Evolutionary conservation across 2,888 invertebrate species (phyloP).

Genomic region (Xestoiulus laeticollis): DNA sequence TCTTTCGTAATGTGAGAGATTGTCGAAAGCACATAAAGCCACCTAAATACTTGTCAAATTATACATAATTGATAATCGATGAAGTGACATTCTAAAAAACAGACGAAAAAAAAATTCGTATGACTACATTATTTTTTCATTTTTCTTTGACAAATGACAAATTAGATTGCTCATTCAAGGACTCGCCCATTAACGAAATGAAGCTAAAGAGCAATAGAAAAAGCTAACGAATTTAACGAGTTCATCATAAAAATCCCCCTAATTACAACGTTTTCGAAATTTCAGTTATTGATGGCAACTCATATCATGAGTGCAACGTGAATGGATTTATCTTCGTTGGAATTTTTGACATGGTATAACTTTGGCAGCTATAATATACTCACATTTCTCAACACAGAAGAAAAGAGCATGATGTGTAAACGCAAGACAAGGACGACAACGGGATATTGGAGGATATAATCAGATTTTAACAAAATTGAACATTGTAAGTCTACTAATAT

Average conservation of each 20-base stretch:
- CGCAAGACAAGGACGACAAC: background rate
- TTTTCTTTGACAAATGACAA: background rate
- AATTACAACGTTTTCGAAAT: conserved; percentile 35
- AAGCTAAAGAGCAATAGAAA: background rate
- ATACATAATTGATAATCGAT: conserved; percentile 8
- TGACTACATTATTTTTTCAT: too few relatives aligned
- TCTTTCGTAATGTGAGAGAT: background rate
- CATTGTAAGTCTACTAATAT: background rate
- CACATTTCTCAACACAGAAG: background rate
- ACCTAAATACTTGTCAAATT: background rate
- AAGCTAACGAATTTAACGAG: conserved; percentile 29
- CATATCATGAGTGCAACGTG: background rate
- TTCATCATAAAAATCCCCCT: conserved; percentile 2
- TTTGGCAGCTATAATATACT: background rate
- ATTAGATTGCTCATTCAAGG: background rate
- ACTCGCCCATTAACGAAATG: background rate
- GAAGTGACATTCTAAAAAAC: background rate
- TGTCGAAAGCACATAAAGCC: background rate
- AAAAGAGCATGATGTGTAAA: background rate
- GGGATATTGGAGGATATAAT: conserved; percentile 38
- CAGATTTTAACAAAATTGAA: conserved; percentile 34
- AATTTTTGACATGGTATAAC: background rate
- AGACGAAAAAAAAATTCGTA: background rate
- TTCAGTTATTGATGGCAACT: conserved; percentile 21
- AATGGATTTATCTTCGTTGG: background rate